Percentiles rank a stretch among this genome's conserved stretches.
Conservation (phyloP, 1,140 invertebrate genomes). For the Sycophaga agraensis region DNA sequence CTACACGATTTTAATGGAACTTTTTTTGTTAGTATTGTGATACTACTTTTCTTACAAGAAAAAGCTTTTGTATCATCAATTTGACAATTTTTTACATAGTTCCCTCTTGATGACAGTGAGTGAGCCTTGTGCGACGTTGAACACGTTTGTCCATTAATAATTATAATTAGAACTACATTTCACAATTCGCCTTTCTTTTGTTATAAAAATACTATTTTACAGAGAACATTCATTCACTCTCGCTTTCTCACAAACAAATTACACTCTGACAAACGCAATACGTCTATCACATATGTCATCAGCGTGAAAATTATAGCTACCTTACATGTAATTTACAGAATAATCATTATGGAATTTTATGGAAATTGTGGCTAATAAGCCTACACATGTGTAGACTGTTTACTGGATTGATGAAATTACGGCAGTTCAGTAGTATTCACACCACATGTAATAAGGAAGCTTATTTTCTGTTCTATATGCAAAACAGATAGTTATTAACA, state of each 20-base stretch:
- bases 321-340: slow-evolving; percentile 30
- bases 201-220: slow-evolving; percentile 59
- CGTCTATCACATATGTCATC: slow-evolving; percentile 24
- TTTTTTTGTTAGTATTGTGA: not conserved
- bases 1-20: slow-evolving; percentile 4
- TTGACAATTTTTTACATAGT: slow-evolving; percentile 15
- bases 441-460: slow-evolving; percentile 17
- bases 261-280: slow-evolving; percentile 30
- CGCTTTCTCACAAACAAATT: slow-evolving; percentile 23
- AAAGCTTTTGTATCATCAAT: not conserved
- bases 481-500: slow-evolving; percentile 5
- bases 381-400: slow-evolving; percentile 24
- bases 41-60: slow-evolving; percentile 13
- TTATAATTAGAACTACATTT: slow-evolving; percentile 30
- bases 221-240: slow-evolving; percentile 31
- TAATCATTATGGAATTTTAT: slow-evolving; percentile 35
- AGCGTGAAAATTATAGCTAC: slow-evolving; percentile 27
- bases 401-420: slow-evolving; percentile 11
- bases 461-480: slow-evolving; percentile 12
- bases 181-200: slow-evolving; percentile 31
- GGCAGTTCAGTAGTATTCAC: slow-evolving; percentile 2
- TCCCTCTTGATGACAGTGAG: slow-evolving; percentile 4
- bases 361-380: slow-evolving; percentile 29
- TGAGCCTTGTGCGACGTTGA: slow-evolving; percentile 14
- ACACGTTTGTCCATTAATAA: slow-evolving; percentile 11